A percentile compares a stretch with the other conserved stretches of the same genome.
phyloP scores from a whole-genome alignment of 2,797 vertebrate species.

The Leuciscus waleckii region DNA sequence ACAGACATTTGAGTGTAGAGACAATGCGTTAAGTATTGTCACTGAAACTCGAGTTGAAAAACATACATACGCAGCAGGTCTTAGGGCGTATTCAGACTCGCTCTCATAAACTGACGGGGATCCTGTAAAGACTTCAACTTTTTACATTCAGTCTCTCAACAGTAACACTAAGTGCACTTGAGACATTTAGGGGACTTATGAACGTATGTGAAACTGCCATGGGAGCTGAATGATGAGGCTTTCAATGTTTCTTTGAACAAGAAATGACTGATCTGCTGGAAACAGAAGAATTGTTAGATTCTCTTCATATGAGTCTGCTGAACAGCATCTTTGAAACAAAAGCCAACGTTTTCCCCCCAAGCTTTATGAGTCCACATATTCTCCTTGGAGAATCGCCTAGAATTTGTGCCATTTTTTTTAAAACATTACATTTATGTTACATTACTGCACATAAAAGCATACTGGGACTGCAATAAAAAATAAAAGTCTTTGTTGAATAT shows the following conservation, averaged over 20 bases:
- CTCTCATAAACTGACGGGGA: slow-evolving; percentile 39
- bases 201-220: slow-evolving; percentile 42
- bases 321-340: slow-evolving; percentile 22
- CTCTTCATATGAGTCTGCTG: slow-evolving; percentile 1
- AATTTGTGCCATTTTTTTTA: not conserved
- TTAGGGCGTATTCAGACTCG: not conserved
- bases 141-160: slow-evolving; percentile 50
- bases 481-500: slow-evolving; percentile 4
- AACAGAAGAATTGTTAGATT: slow-evolving; percentile 36
- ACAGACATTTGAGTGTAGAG: slow-evolving; percentile 46
- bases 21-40: slow-evolving; percentile 37
- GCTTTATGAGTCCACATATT: slow-evolving; percentile 34
- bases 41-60: slow-evolving; percentile 41
- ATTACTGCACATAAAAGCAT: slow-evolving; percentile 16
- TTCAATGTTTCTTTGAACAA: slow-evolving; percentile 36
- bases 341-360: slow-evolving; percentile 11
- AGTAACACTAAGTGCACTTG: slow-evolving; percentile 50
- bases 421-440: slow-evolving; percentile 31
- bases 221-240: slow-evolving; percentile 44
- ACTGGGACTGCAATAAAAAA: slow-evolving; percentile 2
- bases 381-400: not conserved
- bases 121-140: slow-evolving; percentile 45
- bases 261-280: slow-evolving; percentile 16
- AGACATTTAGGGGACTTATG: slow-evolving; percentile 58
- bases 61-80: slow-evolving; percentile 26